Percentiles rank a stretch among this genome's conserved stretches.
phyloP scores from a whole-genome alignment of 2,888 invertebrate genomes.

The Conomelus anceps region DNA sequence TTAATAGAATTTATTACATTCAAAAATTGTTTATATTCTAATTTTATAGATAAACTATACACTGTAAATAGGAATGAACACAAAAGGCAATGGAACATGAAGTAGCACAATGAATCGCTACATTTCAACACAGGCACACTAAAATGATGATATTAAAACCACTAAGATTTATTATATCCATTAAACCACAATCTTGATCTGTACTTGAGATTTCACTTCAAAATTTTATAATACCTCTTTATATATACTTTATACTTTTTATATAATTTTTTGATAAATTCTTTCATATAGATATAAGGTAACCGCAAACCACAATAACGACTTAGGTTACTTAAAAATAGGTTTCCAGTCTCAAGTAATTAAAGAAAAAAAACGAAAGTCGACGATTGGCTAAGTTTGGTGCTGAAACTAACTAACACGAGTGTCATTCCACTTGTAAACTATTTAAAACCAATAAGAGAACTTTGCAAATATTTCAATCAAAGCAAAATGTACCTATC shows the following conservation, averaged over 20 bases:
- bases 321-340: background rate
- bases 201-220: background rate
- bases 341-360: background rate
- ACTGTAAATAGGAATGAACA: background rate
- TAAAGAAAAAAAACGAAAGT: background rate
- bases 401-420: too few species aligned
- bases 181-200: background rate
- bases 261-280: background rate
- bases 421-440: background rate
- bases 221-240: background rate
- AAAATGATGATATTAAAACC: background rate
- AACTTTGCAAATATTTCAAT: too few species aligned
- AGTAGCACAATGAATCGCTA: background rate
- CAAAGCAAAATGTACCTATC: background rate
- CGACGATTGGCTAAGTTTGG: too few species aligned
- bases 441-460: background rate
- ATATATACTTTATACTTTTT: too few species aligned
- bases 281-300: background rate
- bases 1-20: too few species aligned
- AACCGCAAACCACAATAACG: background rate
- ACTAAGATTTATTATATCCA: background rate
- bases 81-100: background rate
- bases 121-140: too few species aligned
- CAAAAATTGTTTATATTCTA: background rate
- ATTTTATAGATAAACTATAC: background rate